Percentiles rank a stretch among this genome's conserved stretches.
Evolutionary conservation across 2,113 vertebrate species (phyloP).

Genomic region (Oxyruncus cristatus): DNA sequence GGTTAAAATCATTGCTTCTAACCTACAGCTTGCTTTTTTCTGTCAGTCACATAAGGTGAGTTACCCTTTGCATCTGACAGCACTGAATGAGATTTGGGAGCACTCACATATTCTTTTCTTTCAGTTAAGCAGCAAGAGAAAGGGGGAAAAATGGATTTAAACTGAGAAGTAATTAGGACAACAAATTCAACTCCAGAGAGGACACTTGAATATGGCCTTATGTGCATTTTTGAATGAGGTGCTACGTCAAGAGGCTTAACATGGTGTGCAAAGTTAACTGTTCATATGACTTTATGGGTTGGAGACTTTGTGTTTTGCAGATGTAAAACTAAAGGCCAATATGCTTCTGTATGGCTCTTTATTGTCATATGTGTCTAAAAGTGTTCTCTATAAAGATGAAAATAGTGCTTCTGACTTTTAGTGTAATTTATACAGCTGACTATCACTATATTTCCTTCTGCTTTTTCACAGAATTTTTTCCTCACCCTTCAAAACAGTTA

Average conservation of each 20-base stretch:
- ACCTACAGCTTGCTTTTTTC: not conserved
- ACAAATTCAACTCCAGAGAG: not conserved
- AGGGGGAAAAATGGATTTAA: not conserved
- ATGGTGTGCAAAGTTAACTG: not conserved
- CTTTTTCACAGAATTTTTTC: not conserved
- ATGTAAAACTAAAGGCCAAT: not conserved
- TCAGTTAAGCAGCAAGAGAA: not conserved
- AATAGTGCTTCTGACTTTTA: not conserved
- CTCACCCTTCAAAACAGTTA: not conserved
- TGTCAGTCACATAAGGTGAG: not conserved
- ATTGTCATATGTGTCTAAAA: not conserved
- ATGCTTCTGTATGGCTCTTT: not conserved
- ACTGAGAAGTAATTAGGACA: not conserved
- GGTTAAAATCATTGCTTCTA: not conserved
- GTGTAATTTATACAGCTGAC: not conserved
- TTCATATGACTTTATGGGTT: not conserved
- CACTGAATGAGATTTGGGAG: not conserved
- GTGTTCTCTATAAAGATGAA: not conserved
- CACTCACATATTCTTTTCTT: not conserved
- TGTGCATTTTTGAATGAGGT: not conserved
- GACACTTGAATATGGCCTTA: not conserved
- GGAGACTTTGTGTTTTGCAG: not conserved
- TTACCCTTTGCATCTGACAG: not conserved
- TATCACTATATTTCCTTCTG: not conserved
- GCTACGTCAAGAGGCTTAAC: not conserved